Conservation (phyloP, 2,113 vertebrate species). For the Macaca mulatta region DNA sequence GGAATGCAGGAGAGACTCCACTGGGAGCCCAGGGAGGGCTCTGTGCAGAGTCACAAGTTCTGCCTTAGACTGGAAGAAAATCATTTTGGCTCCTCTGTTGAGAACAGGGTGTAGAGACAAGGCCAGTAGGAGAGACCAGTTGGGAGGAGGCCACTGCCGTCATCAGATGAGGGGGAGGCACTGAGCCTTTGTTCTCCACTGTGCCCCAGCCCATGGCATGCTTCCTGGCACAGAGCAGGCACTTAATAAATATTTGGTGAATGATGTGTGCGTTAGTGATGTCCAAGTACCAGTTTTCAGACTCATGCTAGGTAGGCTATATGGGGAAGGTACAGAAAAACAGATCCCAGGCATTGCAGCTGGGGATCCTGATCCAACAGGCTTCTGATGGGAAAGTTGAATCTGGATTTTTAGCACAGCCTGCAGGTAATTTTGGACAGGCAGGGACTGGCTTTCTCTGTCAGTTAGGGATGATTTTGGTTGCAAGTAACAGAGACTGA, state of each 20-base stretch:
- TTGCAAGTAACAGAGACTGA: constrained; percentile 18
- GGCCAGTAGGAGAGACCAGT: neutral
- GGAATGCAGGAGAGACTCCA: neutral
- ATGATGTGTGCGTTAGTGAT: neutral
- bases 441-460: neutral
- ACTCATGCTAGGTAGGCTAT: neutral
- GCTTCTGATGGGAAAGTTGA: neutral
- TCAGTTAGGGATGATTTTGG: neutral
- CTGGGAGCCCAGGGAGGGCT: neutral
- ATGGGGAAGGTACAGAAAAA: neutral
- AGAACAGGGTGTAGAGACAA: neutral
- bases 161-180: neutral
- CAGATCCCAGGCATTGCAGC: neutral
- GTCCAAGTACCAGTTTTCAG: neutral
- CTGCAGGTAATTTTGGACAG: neutral
- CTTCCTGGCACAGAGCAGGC: neutral
- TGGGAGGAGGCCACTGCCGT: neutral
- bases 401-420: neutral
- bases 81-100: neutral
- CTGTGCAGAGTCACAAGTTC: neutral
- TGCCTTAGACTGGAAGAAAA: neutral
- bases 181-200: neutral
- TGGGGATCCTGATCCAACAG: neutral
- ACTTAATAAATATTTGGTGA: neutral
- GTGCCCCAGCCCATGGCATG: rapidly evolving